Percentiles rank a stretch among this genome's conserved stretches.
Evolutionary conservation across 2,113 vertebrate genomes (phyloP).

Genomic region (Chamaea fasciata): DNA sequence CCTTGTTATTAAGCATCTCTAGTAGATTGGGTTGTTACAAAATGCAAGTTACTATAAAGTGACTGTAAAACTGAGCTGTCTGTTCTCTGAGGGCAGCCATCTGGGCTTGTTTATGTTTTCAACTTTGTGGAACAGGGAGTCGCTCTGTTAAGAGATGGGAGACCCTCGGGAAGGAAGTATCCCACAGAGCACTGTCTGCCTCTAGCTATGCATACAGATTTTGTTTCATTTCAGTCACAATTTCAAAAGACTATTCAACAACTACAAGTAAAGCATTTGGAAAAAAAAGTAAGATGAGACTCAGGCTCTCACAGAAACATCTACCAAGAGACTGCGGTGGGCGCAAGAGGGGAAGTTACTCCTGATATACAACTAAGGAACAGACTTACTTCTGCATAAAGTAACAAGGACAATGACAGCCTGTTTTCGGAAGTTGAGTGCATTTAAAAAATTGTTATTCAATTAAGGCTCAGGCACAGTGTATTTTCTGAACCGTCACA

Average conservation of each 20-base stretch:
- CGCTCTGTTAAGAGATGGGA: slow-evolving; percentile 60
- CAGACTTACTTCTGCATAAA: slow-evolving; percentile 32
- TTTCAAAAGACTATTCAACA: slow-evolving; percentile 19
- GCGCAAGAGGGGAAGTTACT: background rate
- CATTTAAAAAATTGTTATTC: background rate
- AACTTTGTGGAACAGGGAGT: slow-evolving; percentile 72
- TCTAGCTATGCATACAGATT: slow-evolving; percentile 35
- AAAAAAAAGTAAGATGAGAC: background rate
- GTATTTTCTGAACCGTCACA: background rate
- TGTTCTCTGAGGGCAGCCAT: slow-evolving; percentile 62
- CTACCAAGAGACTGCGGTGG: background rate
- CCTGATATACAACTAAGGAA: background rate
- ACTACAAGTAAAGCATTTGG: background rate
- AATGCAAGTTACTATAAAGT: background rate
- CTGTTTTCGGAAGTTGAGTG: background rate
- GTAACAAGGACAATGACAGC: slow-evolving; percentile 20
- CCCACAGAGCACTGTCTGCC: slow-evolving; percentile 44
- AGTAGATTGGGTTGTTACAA: background rate
- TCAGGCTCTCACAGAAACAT: background rate
- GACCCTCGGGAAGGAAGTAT: slow-evolving; percentile 62
- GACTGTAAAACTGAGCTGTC: slow-evolving; percentile 10
- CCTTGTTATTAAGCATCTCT: background rate
- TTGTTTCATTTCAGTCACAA: background rate
- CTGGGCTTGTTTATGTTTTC: slow-evolving; percentile 76
- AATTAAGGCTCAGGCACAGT: background rate